These are phyloP conservation scores for Podabrus alpinus DNA, from an alignment of 2,888 invertebrate species.

Conservation along the genomic window DNA sequence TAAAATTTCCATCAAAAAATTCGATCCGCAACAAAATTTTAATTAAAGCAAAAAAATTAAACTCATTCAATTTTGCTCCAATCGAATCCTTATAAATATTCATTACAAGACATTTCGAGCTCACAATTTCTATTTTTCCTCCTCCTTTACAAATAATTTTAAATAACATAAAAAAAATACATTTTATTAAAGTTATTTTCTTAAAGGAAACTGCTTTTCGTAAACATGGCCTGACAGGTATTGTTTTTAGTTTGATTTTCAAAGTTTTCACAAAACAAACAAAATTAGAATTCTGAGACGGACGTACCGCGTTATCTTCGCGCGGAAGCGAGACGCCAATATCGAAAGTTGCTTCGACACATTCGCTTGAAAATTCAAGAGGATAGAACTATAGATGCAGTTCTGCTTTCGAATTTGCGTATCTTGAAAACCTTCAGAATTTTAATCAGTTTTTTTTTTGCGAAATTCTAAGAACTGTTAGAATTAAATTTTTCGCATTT, in stretches of 20 bases:
- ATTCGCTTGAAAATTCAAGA: slow-evolving; percentile 52
- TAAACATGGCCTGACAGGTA: slow-evolving; percentile 36
- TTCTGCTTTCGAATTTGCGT: slow-evolving; percentile 2
- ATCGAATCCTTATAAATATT: background rate
- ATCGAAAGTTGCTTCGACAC: slow-evolving; percentile 29
- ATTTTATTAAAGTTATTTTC: slow-evolving; percentile 1
- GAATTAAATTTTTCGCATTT: background rate
- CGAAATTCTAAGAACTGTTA: slow-evolving; percentile 4
- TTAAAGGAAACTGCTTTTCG: slow-evolving; percentile 15
- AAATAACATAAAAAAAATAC: background rate
- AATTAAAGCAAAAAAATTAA: background rate
- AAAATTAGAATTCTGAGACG: slow-evolving; percentile 40
- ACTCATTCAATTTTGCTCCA: background rate
- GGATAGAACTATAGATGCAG: slow-evolving; percentile 37
- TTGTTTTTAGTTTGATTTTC: slow-evolving; percentile 53
- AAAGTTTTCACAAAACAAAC: slow-evolving; percentile 52
- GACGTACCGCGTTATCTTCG: slow-evolving; percentile 16
- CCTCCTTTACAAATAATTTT: background rate
- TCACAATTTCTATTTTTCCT: background rate
- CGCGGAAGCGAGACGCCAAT: slow-evolving; percentile 31
- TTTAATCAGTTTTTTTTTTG: slow-evolving; percentile 4
- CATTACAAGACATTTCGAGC: background rate
- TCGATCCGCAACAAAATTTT: background rate
- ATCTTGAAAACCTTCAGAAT: slow-evolving; percentile 5
- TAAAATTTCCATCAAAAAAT: background rate